Evolutionary conservation across 2,797 vertebrate species (phyloP).

Genomic region (Parauchenoglanis punctatus): DNA sequence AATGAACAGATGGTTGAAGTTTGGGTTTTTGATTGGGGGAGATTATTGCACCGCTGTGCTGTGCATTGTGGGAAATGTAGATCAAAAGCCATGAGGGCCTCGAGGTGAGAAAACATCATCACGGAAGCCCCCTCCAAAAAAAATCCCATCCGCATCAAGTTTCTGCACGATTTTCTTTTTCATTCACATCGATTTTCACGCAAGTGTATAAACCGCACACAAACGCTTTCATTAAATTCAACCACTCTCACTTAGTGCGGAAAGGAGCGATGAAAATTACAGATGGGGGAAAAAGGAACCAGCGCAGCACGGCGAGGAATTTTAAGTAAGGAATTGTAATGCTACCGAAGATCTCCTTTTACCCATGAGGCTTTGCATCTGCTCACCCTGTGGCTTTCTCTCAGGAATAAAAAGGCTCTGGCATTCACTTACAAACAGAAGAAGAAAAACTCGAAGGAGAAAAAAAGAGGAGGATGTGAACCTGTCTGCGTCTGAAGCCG

Average conservation of each 20-base stretch:
- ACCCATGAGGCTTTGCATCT: slow-evolving; percentile 16
- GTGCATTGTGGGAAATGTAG: slow-evolving; percentile 27
- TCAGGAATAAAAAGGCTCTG: slow-evolving; percentile 11
- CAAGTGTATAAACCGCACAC: not conserved
- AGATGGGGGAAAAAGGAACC: not conserved
- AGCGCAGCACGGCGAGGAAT: not conserved
- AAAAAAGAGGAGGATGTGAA: slow-evolving; percentile 1
- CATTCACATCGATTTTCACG: slow-evolving; percentile 10
- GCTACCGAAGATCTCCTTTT: slow-evolving; percentile 2
- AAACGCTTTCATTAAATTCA: not conserved
- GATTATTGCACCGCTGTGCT: slow-evolving; percentile 7
- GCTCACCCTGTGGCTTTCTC: slow-evolving; percentile 2
- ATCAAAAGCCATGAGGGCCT: not conserved
- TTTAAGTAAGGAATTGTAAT: slow-evolving; percentile 16
- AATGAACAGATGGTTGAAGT: slow-evolving; percentile 32
- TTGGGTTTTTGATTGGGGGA: slow-evolving; percentile 9
- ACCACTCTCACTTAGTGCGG: not conserved
- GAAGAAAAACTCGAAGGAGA: not conserved
- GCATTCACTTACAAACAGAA: not conserved
- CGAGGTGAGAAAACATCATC: not conserved
- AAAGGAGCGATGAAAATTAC: slow-evolving; percentile 17
- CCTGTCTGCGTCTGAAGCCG: not conserved
- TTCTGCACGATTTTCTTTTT: slow-evolving; percentile 9
- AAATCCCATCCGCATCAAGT: not conserved
- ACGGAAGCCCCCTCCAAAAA: not conserved